Percentiles rank a stretch among this genome's conserved stretches.
Evolutionary conservation across 2,888 invertebrate species (phyloP).

Genomic region (Mellilla xanthometata): DNA sequence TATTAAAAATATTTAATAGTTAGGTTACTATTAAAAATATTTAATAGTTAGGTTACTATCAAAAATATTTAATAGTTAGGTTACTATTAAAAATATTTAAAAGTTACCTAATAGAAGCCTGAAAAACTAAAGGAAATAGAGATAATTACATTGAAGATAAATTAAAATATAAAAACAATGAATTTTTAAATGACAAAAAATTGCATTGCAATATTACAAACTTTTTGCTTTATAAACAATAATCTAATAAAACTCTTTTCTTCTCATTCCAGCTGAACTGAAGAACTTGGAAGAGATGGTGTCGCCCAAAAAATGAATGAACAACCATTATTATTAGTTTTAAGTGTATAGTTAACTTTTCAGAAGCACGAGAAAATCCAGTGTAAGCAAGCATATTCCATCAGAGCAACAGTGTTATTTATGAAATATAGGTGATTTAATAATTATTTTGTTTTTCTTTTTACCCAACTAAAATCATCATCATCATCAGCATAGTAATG

Average conservation of each 20-base stretch:
- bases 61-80: no score
- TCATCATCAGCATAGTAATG: no score
- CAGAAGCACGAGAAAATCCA: conserved; percentile 28
- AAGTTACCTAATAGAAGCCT: no score
- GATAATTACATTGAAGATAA: no score
- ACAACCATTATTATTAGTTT: conserved; percentile 33
- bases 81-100: no score
- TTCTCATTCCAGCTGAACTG: conserved; percentile 74
- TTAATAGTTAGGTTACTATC: no score
- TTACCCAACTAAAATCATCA: neutral
- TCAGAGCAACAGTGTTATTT: conserved; percentile 49
- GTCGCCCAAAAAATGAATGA: conserved; percentile 50
- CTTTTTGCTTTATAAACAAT: neutral
- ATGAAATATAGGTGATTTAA: conserved; percentile 64
- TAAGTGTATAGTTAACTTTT: conserved; percentile 60
- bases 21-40: no score
- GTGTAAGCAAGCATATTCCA: conserved; percentile 49
- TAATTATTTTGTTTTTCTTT: conserved; percentile 2
- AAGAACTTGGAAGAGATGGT: conserved; percentile 68
- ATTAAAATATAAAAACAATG: neutral
- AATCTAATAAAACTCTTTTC: conserved; percentile 16
- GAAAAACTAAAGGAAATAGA: no score
- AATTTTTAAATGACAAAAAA: neutral
- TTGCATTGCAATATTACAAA: neutral
- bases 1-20: no score